Percentiles rank a stretch among this genome's conserved stretches.
Conservation (phyloP, 2,113 vertebrate genomes). For the crab-eating macaque (Macaca fascicularis) region DNA sequence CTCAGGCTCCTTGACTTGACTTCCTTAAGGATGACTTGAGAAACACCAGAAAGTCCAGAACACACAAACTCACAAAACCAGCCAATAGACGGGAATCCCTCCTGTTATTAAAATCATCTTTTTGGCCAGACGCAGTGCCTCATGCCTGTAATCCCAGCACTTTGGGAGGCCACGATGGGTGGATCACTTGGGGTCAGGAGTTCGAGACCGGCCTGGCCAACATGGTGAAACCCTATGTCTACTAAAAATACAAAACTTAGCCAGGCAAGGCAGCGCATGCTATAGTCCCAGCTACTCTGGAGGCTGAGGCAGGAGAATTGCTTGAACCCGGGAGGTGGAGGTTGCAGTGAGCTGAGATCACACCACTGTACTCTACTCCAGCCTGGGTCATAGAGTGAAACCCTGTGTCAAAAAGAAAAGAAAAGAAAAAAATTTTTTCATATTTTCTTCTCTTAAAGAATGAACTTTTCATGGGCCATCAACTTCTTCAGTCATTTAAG, state of each 20-base stretch:
- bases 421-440: neutral
- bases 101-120: neutral
- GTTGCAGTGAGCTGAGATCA: neutral
- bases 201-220: too few species aligned
- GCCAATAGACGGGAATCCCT: neutral
- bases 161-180: too few species aligned
- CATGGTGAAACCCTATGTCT: neutral
- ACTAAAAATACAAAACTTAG: neutral
- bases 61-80: neutral
- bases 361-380: neutral
- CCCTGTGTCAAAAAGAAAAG: neutral
- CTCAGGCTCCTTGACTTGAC: neutral
- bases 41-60: neutral
- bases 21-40: neutral
- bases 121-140: too few species aligned
- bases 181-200: too few species aligned
- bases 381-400: neutral
- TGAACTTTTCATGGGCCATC: neutral
- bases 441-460: conserved; percentile 21
- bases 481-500: neutral
- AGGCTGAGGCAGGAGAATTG: too few species aligned
- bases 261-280: neutral
- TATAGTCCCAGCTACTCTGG: too few species aligned
- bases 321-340: too few species aligned
- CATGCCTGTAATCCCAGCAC: too few species aligned